Evolutionary conservation across 2,113 vertebrate species (phyloP).

Genomic region (Tragelaphus imberbis): DNA sequence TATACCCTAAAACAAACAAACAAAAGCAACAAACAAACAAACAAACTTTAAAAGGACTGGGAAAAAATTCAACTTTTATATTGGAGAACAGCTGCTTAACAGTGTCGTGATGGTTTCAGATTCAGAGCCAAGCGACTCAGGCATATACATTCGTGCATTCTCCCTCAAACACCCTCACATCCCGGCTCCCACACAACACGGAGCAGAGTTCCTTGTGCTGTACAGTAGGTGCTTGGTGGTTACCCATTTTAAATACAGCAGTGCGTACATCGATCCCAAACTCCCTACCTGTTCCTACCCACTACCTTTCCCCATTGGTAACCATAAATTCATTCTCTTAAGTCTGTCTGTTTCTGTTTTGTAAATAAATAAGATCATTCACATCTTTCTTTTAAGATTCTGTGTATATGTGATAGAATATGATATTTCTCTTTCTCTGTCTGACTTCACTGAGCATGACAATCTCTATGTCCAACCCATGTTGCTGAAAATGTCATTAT

Average conservation of each 20-base stretch:
- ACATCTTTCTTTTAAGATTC: background rate
- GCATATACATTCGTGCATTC: accelerated
- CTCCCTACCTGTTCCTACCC: too few species aligned
- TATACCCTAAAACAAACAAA: background rate
- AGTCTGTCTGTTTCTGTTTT: background rate
- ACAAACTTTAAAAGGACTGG: background rate
- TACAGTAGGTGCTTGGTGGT: background rate
- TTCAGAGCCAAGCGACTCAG: background rate
- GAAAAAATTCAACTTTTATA: background rate
- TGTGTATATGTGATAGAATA: background rate
- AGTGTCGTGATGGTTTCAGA: background rate
- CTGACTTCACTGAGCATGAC: background rate
- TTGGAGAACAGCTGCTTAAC: background rate
- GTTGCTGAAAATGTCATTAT: background rate
- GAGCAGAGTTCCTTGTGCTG: background rate
- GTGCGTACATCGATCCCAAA: background rate
- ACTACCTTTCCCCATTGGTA: background rate
- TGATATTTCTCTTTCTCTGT: background rate
- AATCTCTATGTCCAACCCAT: background rate
- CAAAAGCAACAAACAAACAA: background rate
- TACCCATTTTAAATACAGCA: background rate
- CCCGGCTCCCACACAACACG: background rate
- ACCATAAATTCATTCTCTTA: background rate
- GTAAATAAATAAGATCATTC: background rate
- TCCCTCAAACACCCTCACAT: background rate